Evolutionary conservation across 2,113 vertebrate genomes (phyloP), one percentile per base, ranked within the genome.

Genomic region (Gopherus evgoodei): DNA sequence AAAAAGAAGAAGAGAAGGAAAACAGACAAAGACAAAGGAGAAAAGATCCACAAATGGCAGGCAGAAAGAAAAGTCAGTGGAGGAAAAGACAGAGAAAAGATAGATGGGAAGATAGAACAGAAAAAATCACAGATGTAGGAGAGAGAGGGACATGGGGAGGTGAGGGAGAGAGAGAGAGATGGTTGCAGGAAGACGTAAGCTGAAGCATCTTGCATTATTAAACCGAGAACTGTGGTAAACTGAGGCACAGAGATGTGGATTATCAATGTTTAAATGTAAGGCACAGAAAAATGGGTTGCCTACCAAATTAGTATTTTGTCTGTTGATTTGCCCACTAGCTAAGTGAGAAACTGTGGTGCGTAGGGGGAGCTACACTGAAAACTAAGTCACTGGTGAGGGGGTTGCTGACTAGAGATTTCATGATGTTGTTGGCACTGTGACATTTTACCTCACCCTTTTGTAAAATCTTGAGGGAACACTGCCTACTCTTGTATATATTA

Each of bases 401-500:
- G 86, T 3, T 95, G 95, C 92, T 78, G 95, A 94, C 93, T 90
- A 95, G 91, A 96, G 96, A 94, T 95, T 96, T 95, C 95, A 95
- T 94, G 94, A 92, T 94, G 78, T 93, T 96, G 95, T 90, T 94
- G 95, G 94, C 95, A 97, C 81, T 94, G 94, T 94, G 95, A 95
- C 94, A 96, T 97, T 95, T 96, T 96, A 95, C 95, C 92, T 97
- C 95, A 72, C 81, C 93, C 95, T 95, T 97, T 96, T 92, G 93
- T 96, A 94, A 96, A 87, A 95, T 95, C 96, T 97, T 94, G 93
- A 95, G 95, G 92, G 95, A 97, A 89, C 0, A 0, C 96, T 96
- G 95, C 96, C 95, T 97, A 95, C 96, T 96, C 93, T 91, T 69
- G 86, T 86, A 95, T 95, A 96, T 95, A 97, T 96, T 97, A 94